Evolutionary conservation across 1,140 invertebrate species (phyloP), one percentile per base, ranked within the genome.

Genomic region (Brachionus rotundiformis): DNA sequence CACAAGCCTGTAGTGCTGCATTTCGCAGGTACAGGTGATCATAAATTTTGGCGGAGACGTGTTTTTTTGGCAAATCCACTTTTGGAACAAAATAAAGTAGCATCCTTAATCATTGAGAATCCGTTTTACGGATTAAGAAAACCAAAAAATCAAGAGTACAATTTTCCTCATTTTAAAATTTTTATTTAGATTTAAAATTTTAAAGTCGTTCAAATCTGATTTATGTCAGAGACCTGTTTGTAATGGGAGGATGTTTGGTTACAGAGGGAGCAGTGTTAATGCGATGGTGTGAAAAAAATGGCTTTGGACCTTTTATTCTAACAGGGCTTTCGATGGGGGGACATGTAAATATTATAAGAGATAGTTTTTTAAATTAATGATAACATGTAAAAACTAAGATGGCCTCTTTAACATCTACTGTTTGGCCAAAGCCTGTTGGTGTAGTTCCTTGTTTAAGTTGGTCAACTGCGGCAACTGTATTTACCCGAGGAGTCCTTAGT

Each of bases 261-360:
- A 89, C 98, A 82, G 97, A 99, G 89, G 93, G 93, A 7, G 89
- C 96, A 77, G 95, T 93, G 25, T 89, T 99, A 68, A 91, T 98
- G 59, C 92, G 95, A 88, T 98, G 95, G 95, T 95, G 94, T 85
- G 93, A 95, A 87, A 89, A 91, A 71, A 90, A 94, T 85, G 90
- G 90, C 3, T 93, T 93, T 86, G 94, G 94, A 10, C 96, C 96
- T 0, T 95, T 94, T 63, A 90, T 98, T 7, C 5, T 82, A 25
- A 95, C 94, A 23, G 96, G 96, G n/a, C 91, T 98, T 65, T 98
- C 96, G n/a, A 98, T 99, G 96, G 97, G 97, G 81, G 97, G 96
- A 63, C 95, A 98, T 91, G 68, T 73, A 73, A 73, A 11, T 36
- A 39, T 63, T n/a, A n/a, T n/a, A n/a, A n/a, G n/a, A n/a, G n/a